These are phyloP conservation scores for Percopsis omiscomaycus DNA, from an alignment of 2,797 vertebrate species.

Conservation along the genomic window DNA sequence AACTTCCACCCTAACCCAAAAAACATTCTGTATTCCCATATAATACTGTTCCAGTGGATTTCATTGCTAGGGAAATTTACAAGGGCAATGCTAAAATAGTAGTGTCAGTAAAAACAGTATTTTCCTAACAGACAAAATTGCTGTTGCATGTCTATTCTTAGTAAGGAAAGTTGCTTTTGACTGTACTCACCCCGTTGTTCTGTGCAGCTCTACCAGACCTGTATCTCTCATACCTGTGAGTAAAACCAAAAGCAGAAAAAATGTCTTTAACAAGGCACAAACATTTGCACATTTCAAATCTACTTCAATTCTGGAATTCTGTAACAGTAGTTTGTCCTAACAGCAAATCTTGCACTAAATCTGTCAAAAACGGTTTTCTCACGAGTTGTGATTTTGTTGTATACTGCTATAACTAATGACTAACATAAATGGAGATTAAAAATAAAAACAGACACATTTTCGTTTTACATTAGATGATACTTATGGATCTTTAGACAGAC, in stretches of 20 bases:
- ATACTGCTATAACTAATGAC: too few species aligned
- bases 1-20: too few species aligned
- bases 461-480: too few species aligned
- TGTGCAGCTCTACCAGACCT: constrained; percentile 84
- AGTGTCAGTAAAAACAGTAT: not conserved
- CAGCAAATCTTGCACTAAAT: too few species aligned
- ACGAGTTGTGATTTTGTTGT: too few species aligned
- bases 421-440: too few species aligned
- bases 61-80: not conserved
- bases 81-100: constrained; percentile 4
- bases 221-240: constrained; percentile 90
- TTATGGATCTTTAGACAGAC: not conserved
- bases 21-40: too few species aligned
- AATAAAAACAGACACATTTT: too few species aligned
- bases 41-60: not conserved
- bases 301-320: too few species aligned
- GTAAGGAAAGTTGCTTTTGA: constrained; percentile 5
- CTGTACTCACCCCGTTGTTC: constrained; percentile 89
- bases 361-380: too few species aligned
- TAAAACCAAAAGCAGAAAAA: constrained; percentile 20
- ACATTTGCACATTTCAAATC: not conserved
- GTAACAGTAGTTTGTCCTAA: too few species aligned
- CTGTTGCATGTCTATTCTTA: constrained; percentile 24
- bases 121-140: not conserved
- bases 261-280: constrained; percentile 27